Conservation (phyloP, 2,797 vertebrate species). For the Leptodactylus fallax region DNA sequence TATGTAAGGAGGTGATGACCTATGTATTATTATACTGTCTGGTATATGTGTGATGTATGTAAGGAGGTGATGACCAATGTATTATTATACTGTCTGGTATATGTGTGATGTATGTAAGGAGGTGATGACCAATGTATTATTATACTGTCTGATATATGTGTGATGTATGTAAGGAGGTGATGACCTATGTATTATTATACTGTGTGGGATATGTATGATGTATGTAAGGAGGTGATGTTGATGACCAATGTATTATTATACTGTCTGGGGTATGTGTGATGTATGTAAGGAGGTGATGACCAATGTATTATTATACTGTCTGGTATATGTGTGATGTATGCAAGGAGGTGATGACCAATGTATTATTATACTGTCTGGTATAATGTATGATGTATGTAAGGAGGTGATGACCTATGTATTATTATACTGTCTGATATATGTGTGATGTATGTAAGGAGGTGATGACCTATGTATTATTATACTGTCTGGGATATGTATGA, state of each 20-base stretch:
- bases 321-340: background rate
- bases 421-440: background rate
- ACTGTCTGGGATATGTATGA: background rate
- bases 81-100: background rate
- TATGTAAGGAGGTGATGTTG: background rate
- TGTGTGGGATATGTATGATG: background rate
- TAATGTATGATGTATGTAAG: background rate
- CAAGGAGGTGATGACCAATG: background rate
- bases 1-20: background rate
- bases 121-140: background rate
- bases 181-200: too few relatives aligned
- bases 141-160: background rate
- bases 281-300: background rate
- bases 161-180: background rate
- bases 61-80: background rate
- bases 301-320: background rate
- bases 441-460: background rate
- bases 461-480: background rate
- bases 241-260: background rate
- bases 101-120: background rate
- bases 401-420: too few relatives aligned
- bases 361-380: background rate
- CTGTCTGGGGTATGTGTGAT: background rate
- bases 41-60: background rate
- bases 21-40: background rate